A percentile compares a stretch with the other conserved stretches of the same genome.
phyloP scores from a whole-genome alignment of 2,888 invertebrate genomes.

The Andrena chrysosceles region DNA sequence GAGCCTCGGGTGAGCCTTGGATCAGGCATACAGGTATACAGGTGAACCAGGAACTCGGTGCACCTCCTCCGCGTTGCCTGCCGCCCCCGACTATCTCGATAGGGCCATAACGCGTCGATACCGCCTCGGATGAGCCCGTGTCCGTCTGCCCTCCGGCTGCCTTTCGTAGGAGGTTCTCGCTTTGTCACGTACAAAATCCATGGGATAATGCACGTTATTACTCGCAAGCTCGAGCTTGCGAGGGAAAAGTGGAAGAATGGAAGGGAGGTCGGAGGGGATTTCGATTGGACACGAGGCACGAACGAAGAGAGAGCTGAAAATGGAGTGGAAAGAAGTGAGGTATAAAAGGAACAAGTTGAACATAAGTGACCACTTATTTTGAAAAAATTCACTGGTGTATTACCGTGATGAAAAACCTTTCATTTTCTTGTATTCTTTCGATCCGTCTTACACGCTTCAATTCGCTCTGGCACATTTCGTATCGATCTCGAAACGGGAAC shows the following conservation, averaged over 20 bases:
- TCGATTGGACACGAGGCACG: background rate
- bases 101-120: conserved; percentile 45
- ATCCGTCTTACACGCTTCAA: background rate
- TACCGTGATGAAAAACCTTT: background rate
- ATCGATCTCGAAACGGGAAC: background rate
- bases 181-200: conserved; percentile 46
- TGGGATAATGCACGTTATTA: conserved; percentile 19
- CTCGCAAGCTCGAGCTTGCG: background rate
- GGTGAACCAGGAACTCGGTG: conserved; percentile 81
- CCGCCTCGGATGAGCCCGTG: conserved; percentile 41
- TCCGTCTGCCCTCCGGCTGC: conserved; percentile 41
- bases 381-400: too few species aligned
- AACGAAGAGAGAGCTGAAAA: too few species aligned
- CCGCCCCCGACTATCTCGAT: conserved; percentile 60
- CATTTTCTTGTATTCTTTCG: background rate
- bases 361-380: too few species aligned
- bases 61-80: conserved; percentile 67
- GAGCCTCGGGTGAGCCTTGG: conserved; percentile 72
- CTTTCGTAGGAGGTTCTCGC: conserved; percentile 45
- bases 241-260: background rate
- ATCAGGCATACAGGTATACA: conserved; percentile 77
- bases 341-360: too few species aligned
- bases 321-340: too few species aligned
- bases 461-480: background rate
- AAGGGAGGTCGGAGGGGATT: background rate